Percentiles rank a stretch among this genome's conserved stretches.
Conservation (phyloP, 1,140 invertebrate genomes). For the Meloidogyne exigua region DNA sequence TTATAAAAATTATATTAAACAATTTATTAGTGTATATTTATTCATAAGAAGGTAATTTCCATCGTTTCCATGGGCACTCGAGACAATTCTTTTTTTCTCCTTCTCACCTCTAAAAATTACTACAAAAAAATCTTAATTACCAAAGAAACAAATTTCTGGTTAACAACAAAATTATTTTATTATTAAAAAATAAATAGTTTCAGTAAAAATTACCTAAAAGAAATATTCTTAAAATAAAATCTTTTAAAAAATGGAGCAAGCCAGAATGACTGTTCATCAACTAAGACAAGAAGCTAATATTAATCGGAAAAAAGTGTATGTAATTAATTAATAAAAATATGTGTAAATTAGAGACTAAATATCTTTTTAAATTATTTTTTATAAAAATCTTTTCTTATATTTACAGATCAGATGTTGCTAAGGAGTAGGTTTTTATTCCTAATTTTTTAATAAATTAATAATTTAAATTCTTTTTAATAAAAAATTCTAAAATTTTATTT, state of each 20-base stretch:
- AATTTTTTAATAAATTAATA: neutral
- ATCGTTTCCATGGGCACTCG: neutral
- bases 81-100: neutral
- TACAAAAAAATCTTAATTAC: neutral
- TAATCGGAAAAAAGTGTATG: slow-evolving; percentile 22
- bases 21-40: no score
- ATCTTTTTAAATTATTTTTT: no score
- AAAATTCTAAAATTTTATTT: neutral
- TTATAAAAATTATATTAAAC: no score
- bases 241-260: slow-evolving; percentile 25
- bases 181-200: neutral
- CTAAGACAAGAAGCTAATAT: slow-evolving; percentile 26
- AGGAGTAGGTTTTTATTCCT: neutral
- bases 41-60: neutral
- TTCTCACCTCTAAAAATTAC: neutral
- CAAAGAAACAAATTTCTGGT: neutral
- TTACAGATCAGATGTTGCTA: slow-evolving; percentile 21
- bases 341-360: no score
- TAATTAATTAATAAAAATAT: no score
- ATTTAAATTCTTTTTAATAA: neutral
- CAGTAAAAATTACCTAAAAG: neutral
- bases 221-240: neutral
- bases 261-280: slow-evolving; percentile 21
- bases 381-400: neutral
- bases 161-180: neutral